Base-by-base conservation (phyloP, 1,140 invertebrate species). In the Drosophila bocqueti region DNA sequence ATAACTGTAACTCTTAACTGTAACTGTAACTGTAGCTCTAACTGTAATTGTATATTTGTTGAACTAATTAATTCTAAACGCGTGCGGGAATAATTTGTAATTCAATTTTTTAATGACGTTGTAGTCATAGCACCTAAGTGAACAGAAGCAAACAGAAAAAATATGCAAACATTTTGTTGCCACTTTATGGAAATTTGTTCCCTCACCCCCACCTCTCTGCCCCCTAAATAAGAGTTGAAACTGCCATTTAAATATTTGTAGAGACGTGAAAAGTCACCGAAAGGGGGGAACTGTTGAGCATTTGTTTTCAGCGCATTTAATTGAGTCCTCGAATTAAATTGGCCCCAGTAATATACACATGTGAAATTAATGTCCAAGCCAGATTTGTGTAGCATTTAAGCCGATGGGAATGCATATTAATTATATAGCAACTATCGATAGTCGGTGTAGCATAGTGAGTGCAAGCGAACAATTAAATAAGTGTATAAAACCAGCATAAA, bases 21-120 rank as follows among this genome's bases (percentile, higher is more conserved):
- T 63, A 76, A 65, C 31, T 34, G 31, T 34, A 34, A 34, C 31
- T 34, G 31, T 34, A 34, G 7, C 40, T 73, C 63, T 82, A 64
- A 66, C 58, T 79, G 76, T 78, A 76, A 77, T 59, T 75, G 79
- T 79, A 69, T 79, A 82, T 85, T 84, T 90, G 85, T 89, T 90
- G 81, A 90, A 81, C 55, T 69, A 72, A 79, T 82, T 84, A 71
- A 81, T 76, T 78, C 72, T 69, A 84, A 77, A 68, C 67, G 78
- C 62, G 43, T 83, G 73, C 57, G 45, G 54, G 31, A 36, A 79
- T 77, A 55, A 61, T 76, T 79, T 83, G 74, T 81, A 89, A 85
- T 85, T 76, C 59, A 74, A 82, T 81, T 81, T 81, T 78, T 85
- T 79, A 81, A 90, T 90, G 85, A 90, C 85, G 85, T 90, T 90